A percentile compares a stretch with the other conserved stretches of the same genome.
Conservation (phyloP, 2,797 vertebrate genomes). For the Takifugu rubripes region DNA sequence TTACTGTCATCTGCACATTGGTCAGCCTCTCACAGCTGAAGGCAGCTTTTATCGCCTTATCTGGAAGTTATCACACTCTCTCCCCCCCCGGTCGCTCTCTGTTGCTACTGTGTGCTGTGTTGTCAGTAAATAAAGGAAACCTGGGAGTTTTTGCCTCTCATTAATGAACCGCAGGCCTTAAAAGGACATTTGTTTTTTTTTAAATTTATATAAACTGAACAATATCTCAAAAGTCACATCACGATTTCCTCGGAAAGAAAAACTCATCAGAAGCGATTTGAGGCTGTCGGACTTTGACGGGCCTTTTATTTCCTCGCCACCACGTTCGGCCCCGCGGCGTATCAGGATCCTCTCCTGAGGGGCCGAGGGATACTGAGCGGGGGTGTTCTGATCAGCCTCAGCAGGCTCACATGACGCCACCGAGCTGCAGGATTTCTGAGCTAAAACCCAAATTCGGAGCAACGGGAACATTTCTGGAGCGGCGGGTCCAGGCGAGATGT, state of each 20-base stretch:
- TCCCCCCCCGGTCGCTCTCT: conserved; percentile 15
- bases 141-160: conserved; percentile 33
- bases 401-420: conserved; percentile 49
- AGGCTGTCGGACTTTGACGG: neutral
- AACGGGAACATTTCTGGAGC: neutral
- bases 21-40: conserved; percentile 50
- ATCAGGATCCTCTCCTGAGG: conserved; percentile 36
- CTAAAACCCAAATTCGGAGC: neutral
- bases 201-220: conserved; percentile 5
- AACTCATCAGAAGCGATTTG: conserved; percentile 6
- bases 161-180: conserved; percentile 36
- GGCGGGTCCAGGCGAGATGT: conserved; percentile 25
- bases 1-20: conserved; percentile 56
- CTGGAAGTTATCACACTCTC: conserved; percentile 65
- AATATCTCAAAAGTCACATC: too few relatives aligned
- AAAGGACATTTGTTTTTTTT: conserved; percentile 30
- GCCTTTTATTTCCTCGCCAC: neutral
- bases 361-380: conserved; percentile 46
- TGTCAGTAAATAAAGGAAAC: conserved; percentile 68
- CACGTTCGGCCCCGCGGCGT: conserved; percentile 2
- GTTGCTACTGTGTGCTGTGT: conserved; percentile 52
- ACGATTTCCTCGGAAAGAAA: conserved; percentile 14
- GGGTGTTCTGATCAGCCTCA: conserved; percentile 57
- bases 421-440: neutral
- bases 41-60: conserved; percentile 67